Percentiles rank a stretch among this genome's conserved stretches.
These are phyloP conservation scores for Cheilosia variabilis DNA, from an alignment of 2,888 invertebrate species.

Conservation along the genomic window DNA sequence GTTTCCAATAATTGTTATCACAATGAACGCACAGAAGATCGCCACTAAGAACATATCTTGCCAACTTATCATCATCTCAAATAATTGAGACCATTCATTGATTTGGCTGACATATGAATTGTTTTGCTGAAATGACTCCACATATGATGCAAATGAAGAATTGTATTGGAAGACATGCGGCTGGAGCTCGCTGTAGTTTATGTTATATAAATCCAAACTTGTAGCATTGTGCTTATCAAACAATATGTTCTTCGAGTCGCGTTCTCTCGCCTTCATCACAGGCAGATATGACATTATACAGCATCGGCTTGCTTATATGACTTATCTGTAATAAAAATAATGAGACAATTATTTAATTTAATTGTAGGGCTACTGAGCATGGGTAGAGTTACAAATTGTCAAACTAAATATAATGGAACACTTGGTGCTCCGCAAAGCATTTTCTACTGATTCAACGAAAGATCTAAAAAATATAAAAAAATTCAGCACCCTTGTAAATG, in stretches of 20 bases:
- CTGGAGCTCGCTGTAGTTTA: conserved; percentile 27
- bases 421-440: too few species aligned
- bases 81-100: conserved; percentile 81
- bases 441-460: too few species aligned
- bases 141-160: conserved; percentile 23
- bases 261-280: conserved; percentile 5
- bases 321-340: conserved; percentile 22
- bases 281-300: conserved; percentile 21
- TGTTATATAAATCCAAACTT: conserved; percentile 17
- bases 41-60: conserved; percentile 87
- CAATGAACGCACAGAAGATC: conserved; percentile 87
- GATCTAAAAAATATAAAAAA: too few species aligned
- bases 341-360: background rate
- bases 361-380: too few species aligned
- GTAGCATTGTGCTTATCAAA: conserved; percentile 15
- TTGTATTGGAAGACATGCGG: conserved; percentile 35
- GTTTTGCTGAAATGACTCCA: conserved; percentile 32
- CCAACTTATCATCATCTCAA: conserved; percentile 81
- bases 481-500: too few species aligned
- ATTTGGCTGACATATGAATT: conserved; percentile 75
- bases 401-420: too few species aligned
- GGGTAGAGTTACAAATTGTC: too few species aligned
- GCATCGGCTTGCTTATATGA: background rate
- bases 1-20: conserved; percentile 92
- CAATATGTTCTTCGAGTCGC: background rate